Conservation (phyloP, 2,113 vertebrate species). For the Scartelaos histophorus region DNA sequence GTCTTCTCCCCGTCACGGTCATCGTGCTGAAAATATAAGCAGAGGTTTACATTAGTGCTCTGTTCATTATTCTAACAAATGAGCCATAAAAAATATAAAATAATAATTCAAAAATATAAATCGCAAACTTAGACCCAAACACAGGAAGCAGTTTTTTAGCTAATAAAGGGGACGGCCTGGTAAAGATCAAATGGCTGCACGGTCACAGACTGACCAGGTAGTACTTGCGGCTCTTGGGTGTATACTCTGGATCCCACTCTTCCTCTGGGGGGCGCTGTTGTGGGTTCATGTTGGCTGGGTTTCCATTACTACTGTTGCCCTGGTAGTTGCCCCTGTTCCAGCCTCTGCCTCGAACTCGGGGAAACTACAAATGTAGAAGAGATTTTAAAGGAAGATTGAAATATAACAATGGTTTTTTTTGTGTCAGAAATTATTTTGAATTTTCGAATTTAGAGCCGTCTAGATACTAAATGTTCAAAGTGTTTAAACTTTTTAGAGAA, state of each 20-base stretch:
- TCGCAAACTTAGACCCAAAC: too few species aligned
- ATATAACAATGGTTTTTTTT: neutral
- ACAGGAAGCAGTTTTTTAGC: too few species aligned
- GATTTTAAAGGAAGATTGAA: constrained; percentile 16
- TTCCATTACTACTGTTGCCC: constrained; percentile 87
- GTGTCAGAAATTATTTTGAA: too few species aligned
- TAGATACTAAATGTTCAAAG: too few species aligned
- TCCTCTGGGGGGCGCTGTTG: constrained; percentile 86
- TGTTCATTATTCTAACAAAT: too few species aligned
- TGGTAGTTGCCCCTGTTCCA: constrained; percentile 93
- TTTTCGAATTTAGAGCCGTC: too few species aligned
- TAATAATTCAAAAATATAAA: too few species aligned
- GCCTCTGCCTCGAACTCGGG: constrained; percentile 90
- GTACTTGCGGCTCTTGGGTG: constrained; percentile 98
- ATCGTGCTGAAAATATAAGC: constrained; percentile 84
- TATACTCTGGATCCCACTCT: constrained; percentile 98
- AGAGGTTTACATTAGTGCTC: too few species aligned
- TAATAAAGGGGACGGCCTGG: too few species aligned
- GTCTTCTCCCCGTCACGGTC: constrained; percentile 93
- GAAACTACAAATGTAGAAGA: constrained; percentile 75
- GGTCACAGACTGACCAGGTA: constrained; percentile 85
- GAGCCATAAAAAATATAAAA: too few species aligned
- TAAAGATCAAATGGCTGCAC: too few species aligned
- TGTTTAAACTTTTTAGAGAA: too few species aligned
- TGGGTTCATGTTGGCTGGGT: constrained; percentile 79